phyloP scores from a whole-genome alignment of 1,140 invertebrate genomes.

The Semibalanus balanoides region DNA sequence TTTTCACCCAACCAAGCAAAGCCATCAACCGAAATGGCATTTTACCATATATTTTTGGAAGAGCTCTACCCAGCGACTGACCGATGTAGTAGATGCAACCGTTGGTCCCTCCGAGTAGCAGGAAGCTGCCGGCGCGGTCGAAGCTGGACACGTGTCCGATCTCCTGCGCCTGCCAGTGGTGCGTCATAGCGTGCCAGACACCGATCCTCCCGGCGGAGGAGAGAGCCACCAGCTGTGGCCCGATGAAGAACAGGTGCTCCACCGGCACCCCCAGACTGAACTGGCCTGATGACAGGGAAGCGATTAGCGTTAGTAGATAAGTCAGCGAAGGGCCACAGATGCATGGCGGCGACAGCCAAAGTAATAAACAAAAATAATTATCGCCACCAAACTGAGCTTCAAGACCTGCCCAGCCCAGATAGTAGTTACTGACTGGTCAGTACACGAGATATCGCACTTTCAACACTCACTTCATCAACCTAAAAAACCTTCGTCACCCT shows the following conservation, averaged over 20 bases:
- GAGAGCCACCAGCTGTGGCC: conserved; percentile 86
- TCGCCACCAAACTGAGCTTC: too few relatives aligned
- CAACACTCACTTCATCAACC: too few relatives aligned
- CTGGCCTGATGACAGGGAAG: conserved; percentile 38
- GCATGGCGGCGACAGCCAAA: too few relatives aligned
- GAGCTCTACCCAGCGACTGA: conserved; percentile 32
- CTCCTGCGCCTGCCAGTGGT: conserved; percentile 95
- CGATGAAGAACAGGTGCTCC: conserved; percentile 93
- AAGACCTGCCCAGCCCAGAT: too few relatives aligned
- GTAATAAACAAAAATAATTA: too few relatives aligned
- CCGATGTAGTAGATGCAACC: conserved; percentile 96
- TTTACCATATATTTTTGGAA: too few relatives aligned
- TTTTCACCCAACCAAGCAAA: too few relatives aligned
- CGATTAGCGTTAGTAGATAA: neutral
- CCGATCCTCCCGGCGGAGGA: conserved; percentile 91
- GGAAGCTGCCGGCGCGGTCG: conserved; percentile 88
- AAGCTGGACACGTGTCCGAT: conserved; percentile 86
- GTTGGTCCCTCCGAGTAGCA: conserved; percentile 86
- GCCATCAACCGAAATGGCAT: too few relatives aligned
- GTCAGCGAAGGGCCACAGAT: too few relatives aligned
- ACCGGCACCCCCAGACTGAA: conserved; percentile 85
- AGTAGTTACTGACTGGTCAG: too few relatives aligned
- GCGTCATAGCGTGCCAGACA: conserved; percentile 96
- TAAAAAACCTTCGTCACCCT: too few relatives aligned
- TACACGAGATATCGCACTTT: too few relatives aligned